Conservation (phyloP, 2,888 invertebrate genomes). For the Caenorhabditis doughertyi region DNA sequence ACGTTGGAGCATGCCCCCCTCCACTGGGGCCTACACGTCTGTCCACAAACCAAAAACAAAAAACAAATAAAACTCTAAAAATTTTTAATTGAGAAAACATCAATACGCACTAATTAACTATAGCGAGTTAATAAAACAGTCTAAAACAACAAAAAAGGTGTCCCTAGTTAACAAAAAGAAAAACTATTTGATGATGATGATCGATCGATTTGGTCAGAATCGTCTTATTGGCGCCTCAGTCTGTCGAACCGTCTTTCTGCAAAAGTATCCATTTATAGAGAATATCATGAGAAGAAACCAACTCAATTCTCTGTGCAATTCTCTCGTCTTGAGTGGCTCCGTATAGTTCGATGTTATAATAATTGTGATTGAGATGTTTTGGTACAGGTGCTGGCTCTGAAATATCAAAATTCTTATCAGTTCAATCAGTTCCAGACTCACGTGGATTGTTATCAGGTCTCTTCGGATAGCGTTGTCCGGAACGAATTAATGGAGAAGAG, state of each 20-base stretch:
- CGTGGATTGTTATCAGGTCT: conserved; percentile 45
- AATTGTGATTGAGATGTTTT: conserved; percentile 55
- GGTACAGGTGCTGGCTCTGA: conserved; percentile 12
- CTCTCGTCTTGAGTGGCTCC: conserved; percentile 52
- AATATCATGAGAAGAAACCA: neutral
- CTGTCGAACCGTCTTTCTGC: conserved; percentile 53
- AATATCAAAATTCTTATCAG: neutral
- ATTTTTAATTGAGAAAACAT: conserved; percentile 51
- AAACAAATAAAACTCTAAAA: conserved; percentile 6
- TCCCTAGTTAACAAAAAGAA: neutral
- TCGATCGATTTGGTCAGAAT: conserved; percentile 31
- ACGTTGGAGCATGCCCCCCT: neutral
- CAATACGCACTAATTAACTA: conserved; percentile 31
- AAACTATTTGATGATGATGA: neutral
- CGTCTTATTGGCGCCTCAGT: conserved; percentile 44
- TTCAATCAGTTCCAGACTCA: neutral
- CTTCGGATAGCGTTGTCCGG: conserved; percentile 55
- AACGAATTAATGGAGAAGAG: neutral
- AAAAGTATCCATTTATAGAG: neutral
- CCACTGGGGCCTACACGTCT: no score
- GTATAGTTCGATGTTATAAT: conserved; percentile 52
- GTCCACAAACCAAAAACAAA: conserved; percentile 8
- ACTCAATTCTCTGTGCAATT: conserved; percentile 64
- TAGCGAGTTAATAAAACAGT: conserved; percentile 47
- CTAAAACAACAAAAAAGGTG: conserved; percentile 32